Percentiles rank a stretch among this genome's conserved stretches.
phyloP scores from a whole-genome alignment of 2,888 invertebrate species.

The Lagria hirta region DNA sequence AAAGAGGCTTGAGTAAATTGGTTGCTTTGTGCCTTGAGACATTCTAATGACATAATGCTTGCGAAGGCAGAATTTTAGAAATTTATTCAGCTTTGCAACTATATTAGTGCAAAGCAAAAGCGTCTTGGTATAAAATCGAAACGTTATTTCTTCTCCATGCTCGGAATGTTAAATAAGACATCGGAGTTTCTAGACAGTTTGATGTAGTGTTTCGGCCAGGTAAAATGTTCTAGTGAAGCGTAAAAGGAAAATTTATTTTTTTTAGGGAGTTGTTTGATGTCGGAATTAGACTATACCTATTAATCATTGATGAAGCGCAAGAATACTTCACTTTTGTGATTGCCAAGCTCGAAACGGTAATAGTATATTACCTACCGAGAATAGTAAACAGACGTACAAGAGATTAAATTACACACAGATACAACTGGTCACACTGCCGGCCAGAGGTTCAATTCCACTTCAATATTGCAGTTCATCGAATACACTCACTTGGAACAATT shows the following conservation, averaged over 20 bases:
- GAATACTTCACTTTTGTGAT: too few relatives aligned
- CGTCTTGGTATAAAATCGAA: constrained; percentile 28
- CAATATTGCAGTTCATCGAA: too few relatives aligned
- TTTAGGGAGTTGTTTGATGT: constrained; percentile 38
- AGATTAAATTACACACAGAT: too few relatives aligned
- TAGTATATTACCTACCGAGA: too few relatives aligned
- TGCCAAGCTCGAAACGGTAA: too few relatives aligned
- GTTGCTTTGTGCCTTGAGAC: constrained; percentile 13
- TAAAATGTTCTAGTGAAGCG: constrained; percentile 32
- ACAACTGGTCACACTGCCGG: too few relatives aligned
- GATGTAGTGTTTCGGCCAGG: constrained; percentile 45
- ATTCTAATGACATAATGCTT: constrained; percentile 15
- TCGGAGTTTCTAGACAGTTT: constrained; percentile 44
- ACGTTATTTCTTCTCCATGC: constrained; percentile 30
- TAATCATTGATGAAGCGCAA: too few relatives aligned
- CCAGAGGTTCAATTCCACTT: too few relatives aligned
- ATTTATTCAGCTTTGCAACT: constrained; percentile 21
- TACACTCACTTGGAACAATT: too few relatives aligned
- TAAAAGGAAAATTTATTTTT: constrained; percentile 41
- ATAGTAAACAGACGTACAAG: too few relatives aligned
- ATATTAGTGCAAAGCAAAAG: constrained; percentile 22
- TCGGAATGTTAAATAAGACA: constrained; percentile 42
- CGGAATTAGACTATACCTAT: constrained; percentile 34
- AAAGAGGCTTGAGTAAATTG: constrained; percentile 8
- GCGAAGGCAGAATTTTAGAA: constrained; percentile 22